phyloP scores from a whole-genome alignment of 2,113 vertebrate genomes.

The Pteruthius melanotis region DNA sequence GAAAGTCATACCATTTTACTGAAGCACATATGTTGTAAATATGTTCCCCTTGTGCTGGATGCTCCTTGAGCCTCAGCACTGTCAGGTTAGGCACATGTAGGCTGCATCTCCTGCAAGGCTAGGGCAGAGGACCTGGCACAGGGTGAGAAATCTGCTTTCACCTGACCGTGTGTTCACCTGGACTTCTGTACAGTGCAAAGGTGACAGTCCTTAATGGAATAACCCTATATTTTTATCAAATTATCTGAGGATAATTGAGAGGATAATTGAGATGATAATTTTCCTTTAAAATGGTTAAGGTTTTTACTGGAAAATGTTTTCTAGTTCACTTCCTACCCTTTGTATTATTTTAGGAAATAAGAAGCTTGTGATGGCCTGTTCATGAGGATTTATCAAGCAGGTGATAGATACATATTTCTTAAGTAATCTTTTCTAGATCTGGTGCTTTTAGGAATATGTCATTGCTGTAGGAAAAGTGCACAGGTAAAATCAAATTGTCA shows the following conservation, averaged over 20 bases:
- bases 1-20: neutral
- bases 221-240: neutral
- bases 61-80: neutral
- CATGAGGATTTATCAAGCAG: neutral
- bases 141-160: neutral
- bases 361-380: neutral
- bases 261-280: neutral
- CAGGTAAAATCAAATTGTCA: neutral
- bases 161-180: fast-evolving
- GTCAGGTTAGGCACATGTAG: fast-evolving
- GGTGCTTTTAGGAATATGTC: neutral
- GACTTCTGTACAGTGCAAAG: fast-evolving
- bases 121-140: fast-evolving
- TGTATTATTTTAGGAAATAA: neutral
- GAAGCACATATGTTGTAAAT: fast-evolving
- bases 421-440: neutral
- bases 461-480: neutral
- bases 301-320: neutral
- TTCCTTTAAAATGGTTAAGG: neutral
- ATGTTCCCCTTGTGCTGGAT: fast-evolving
- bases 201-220: neutral
- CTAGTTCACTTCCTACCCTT: neutral
- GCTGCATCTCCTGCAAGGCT: neutral
- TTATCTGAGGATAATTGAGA: neutral
- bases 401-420: neutral